A percentile compares a stretch with the other conserved stretches of the same genome.
phyloP scores from a whole-genome alignment of 2,888 invertebrate species.

The Eupelmus urozonus region DNA sequence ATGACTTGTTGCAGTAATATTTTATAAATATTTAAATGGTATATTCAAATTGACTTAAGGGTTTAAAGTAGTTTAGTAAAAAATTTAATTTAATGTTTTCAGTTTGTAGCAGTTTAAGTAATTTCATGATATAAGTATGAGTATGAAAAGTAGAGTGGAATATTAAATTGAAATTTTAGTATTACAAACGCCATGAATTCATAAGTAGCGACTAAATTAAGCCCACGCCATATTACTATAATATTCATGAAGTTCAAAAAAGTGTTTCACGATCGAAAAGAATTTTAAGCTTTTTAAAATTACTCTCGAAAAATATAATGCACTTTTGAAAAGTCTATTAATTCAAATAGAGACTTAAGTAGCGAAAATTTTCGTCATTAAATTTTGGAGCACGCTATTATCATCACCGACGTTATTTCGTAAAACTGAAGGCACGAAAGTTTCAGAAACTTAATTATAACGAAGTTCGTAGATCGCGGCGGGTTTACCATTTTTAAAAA shows the following conservation, averaged over 20 bases:
- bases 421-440: background rate
- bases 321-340: background rate
- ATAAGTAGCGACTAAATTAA: conserved; percentile 13
- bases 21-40: no score
- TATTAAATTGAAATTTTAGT: conserved; percentile 5
- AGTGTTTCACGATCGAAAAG: background rate
- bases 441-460: background rate
- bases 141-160: background rate
- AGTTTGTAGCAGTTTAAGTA: no score
- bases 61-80: no score
- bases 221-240: background rate
- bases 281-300: background rate
- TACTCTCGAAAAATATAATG: background rate
- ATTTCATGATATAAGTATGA: background rate
- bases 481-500: no score
- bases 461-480: no score
- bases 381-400: no score
- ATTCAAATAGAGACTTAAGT: background rate
- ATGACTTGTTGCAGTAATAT: no score
- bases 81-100: no score
- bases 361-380: conserved; percentile 10
- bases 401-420: background rate
- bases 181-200: conserved; percentile 27
- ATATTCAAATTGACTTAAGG: no score
- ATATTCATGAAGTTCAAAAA: conserved; percentile 19